Evolutionary conservation across 2,797 vertebrate genomes (phyloP).

Genomic region (Pyrocephalus nanus): DNA sequence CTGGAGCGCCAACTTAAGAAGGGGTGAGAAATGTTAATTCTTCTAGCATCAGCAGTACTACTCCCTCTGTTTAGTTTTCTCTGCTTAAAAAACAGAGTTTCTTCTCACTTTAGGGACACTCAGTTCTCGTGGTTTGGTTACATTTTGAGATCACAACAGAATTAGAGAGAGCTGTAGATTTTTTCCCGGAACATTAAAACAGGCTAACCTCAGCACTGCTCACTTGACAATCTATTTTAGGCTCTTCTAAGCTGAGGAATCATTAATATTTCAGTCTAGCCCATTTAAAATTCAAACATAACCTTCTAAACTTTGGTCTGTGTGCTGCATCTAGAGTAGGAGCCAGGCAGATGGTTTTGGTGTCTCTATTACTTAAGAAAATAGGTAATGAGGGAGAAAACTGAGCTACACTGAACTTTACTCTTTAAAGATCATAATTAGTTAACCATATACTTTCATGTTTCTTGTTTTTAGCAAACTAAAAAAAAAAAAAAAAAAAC

Average conservation of each 20-base stretch:
- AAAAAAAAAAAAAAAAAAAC: background rate
- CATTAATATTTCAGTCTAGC: slow-evolving; percentile 29
- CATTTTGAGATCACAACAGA: background rate
- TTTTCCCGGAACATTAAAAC: background rate
- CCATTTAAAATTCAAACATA: slow-evolving; percentile 27
- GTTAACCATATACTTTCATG: background rate
- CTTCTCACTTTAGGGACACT: background rate
- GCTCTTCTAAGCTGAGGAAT: background rate
- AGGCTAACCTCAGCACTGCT: background rate
- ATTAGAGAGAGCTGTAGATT: background rate
- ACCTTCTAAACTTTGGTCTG: background rate
- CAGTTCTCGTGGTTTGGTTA: background rate
- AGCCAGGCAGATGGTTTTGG: background rate
- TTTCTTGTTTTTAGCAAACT: background rate
- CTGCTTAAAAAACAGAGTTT: background rate
- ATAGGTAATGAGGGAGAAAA: background rate
- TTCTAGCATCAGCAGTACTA: background rate
- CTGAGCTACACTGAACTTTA: background rate
- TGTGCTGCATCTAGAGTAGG: background rate
- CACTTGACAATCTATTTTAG: background rate
- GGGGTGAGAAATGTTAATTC: background rate
- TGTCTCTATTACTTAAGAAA: background rate
- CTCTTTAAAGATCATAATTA: background rate
- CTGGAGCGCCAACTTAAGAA: rapidly evolving
- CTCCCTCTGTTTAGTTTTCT: background rate